These are phyloP conservation scores for Cherax destructor DNA, from an alignment of 1,140 invertebrate genomes.

Conservation along the genomic window DNA sequence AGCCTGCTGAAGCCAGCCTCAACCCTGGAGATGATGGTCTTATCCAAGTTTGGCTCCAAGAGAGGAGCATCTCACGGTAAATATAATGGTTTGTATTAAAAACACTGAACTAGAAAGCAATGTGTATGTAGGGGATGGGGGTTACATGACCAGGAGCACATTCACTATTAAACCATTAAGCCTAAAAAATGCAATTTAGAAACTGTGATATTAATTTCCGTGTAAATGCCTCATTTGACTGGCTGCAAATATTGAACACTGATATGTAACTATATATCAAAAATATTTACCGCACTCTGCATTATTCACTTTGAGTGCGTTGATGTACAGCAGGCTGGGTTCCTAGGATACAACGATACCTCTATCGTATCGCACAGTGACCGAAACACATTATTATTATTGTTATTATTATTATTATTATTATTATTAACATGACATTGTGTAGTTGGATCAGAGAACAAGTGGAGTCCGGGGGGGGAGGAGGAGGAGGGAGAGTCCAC, in stretches of 20 bases:
- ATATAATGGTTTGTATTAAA: background rate
- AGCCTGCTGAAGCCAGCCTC: background rate
- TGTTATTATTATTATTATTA: background rate
- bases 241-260: too few species aligned
- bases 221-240: too few species aligned
- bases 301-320: too few species aligned
- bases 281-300: too few species aligned
- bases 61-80: background rate
- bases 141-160: background rate
- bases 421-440: background rate
- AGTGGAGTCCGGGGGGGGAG: background rate
- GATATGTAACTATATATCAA: too few species aligned
- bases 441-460: background rate
- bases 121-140: too few species aligned
- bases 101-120: background rate
- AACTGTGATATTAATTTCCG: too few species aligned
- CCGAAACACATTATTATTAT: background rate
- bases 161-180: too few species aligned
- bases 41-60: background rate
- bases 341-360: too few species aligned
- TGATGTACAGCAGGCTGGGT: too few species aligned
- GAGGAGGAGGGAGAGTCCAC: background rate
- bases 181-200: too few species aligned
- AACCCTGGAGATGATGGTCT: slow-evolving; percentile 42
- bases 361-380: too few species aligned